Base-by-base conservation (phyloP, 2,113 vertebrate genomes). In the Saccopteryx leptura region DNA sequence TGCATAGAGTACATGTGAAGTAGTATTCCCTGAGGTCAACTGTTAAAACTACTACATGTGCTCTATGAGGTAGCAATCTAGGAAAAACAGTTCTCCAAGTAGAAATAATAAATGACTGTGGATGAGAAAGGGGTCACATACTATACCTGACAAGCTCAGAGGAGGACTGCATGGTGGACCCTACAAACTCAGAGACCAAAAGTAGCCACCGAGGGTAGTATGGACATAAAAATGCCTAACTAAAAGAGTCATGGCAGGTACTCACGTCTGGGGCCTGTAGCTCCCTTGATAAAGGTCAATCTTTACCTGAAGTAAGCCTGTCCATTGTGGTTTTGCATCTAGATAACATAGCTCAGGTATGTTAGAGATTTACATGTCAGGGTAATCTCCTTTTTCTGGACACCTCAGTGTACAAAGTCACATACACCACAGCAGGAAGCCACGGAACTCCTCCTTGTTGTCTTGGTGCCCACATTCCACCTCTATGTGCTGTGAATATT, bases 51-150 rank as follows among this genome's bases (percentile, higher is more conserved):
- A 52, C 28, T 58, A 31, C 52, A 65, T 78, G 9, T 39, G 15
- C 66, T 50, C 61, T 50, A 5, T n/a, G 58, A 3, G 26, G 26
- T 1, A 28, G 23, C 81, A 50, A 58, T 60, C n/a, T 65, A 69
- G 66, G 50, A 17, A 65, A 65, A 48, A 75, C 18, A 72, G 46
- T 65, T 39, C 21, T 17, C 54, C 7, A 81, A 28, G 10, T 52
- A 90, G 69, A 82, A 85, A 81, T 65, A 71, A 63, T 63, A 87
- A 92, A 68, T 61, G 50, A 84, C 33, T 39, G 68, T 39, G 18
- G 33, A 23, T 21, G 9, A 39, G n/a, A 21, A 71, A 10, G 19
- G 68, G 33, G 4, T 9, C 68, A 71, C 33, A 39, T 39, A 23
- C 33, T 23, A 39, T 39, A 71, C 33, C 68, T 71, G 68, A 10